Percentiles rank a stretch among this genome's conserved stretches.
Evolutionary conservation across 2,113 vertebrate species (phyloP).

Genomic region (Coryphaenoides rupestris): DNA sequence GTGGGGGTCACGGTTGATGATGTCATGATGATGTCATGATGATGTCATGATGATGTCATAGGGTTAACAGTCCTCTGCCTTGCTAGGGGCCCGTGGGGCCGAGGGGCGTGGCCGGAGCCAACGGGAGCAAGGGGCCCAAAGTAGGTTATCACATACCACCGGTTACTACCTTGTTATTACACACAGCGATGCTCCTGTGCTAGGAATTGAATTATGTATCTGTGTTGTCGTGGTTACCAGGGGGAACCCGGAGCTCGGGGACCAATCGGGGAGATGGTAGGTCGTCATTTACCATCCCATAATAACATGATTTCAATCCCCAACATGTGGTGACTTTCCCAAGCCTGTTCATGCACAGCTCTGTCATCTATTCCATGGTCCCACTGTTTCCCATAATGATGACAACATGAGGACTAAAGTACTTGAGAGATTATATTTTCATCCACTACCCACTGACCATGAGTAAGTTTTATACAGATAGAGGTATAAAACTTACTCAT

Average conservation of each 20-base stretch:
- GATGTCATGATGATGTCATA: neutral
- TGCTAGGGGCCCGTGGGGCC: slow-evolving; percentile 87
- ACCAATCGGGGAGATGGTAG: slow-evolving; percentile 82
- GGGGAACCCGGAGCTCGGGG: slow-evolving; percentile 84
- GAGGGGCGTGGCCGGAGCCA: slow-evolving; percentile 76
- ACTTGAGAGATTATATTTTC: too few relatives aligned
- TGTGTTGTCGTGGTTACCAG: slow-evolving; percentile 54
- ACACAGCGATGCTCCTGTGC: too few relatives aligned
- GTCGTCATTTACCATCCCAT: slow-evolving; percentile 41
- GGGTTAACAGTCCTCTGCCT: slow-evolving; percentile 15
- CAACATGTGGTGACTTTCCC: neutral
- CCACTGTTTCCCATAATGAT: too few relatives aligned
- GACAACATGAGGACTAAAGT: too few relatives aligned
- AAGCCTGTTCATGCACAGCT: too few relatives aligned
- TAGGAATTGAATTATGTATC: too few relatives aligned
- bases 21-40: neutral
- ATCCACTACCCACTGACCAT: too few relatives aligned
- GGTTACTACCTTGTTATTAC: too few relatives aligned
- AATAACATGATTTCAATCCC: neutral
- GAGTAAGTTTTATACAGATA: too few relatives aligned
- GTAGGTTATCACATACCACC: slow-evolving; percentile 41
- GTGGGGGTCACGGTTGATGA: too few relatives aligned
- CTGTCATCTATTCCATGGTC: too few relatives aligned
- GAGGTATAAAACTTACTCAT: too few relatives aligned
- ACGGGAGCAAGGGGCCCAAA: slow-evolving; percentile 80